Evolutionary conservation across 2,888 invertebrate genomes (phyloP).

Genomic region (Lithodes maja): DNA sequence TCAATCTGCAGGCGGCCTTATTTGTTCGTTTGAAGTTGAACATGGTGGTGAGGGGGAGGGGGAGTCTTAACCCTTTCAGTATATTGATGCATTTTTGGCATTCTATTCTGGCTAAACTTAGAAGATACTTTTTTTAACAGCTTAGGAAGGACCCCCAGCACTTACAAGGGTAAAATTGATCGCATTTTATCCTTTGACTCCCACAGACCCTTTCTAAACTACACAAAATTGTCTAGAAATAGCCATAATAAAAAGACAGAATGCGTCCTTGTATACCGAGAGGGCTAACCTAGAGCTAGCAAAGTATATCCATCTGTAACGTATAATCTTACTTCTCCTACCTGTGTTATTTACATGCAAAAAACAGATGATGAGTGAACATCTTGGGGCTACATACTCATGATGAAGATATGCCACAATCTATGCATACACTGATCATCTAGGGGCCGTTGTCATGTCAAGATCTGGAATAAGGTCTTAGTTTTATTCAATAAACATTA

Average conservation of each 20-base stretch:
- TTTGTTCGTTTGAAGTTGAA: constrained; percentile 25
- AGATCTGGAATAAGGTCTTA: constrained; percentile 8
- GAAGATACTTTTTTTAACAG: no score
- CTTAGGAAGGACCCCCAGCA: no score
- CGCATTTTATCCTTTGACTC: no score
- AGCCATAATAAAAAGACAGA: no score
- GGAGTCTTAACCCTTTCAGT: no score
- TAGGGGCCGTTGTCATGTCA: background rate
- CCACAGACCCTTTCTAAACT: no score
- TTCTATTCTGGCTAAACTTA: no score
- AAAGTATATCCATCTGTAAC: constrained; percentile 41
- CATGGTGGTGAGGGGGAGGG: constrained; percentile 10
- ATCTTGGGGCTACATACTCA: constrained; percentile 34
- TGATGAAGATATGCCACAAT: constrained; percentile 40
- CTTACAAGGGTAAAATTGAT: no score
- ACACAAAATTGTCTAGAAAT: no score
- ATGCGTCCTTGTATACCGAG: no score
- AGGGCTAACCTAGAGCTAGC: constrained; percentile 5
- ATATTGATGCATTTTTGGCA: no score
- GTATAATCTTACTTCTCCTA: constrained; percentile 43
- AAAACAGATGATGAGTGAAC: constrained; percentile 29
- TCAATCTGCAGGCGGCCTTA: background rate
- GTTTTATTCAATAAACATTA: background rate
- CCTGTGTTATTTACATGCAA: constrained; percentile 55
- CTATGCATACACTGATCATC: background rate